phyloP scores from a whole-genome alignment of 1,140 invertebrate genomes.

The Teleogryllus occipitalis region DNA sequence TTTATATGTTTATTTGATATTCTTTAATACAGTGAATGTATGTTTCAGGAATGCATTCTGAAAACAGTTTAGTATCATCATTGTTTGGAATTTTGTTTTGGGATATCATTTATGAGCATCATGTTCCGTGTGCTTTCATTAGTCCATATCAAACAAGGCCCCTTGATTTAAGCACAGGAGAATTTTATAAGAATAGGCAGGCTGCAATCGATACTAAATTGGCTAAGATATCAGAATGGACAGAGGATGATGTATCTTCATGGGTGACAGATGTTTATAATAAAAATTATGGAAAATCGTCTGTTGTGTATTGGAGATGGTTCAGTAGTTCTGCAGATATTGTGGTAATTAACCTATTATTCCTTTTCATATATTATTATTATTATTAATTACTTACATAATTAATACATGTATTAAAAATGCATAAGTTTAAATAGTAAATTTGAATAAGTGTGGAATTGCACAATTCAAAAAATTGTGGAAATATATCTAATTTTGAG shows the following conservation, averaged over 20 bases:
- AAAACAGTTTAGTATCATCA: slow-evolving; percentile 2
- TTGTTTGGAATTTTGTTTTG: slow-evolving; percentile 19
- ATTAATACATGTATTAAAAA: no score
- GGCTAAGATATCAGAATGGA: neutral
- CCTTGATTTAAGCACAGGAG: neutral
- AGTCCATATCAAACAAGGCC: slow-evolving; percentile 9
- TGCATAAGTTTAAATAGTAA: neutral
- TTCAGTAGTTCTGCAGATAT: neutral
- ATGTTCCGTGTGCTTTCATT: neutral
- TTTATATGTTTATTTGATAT: neutral
- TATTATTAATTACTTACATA: no score
- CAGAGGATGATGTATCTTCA: neutral
- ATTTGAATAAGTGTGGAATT: neutral
- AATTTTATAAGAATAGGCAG: slow-evolving; percentile 13
- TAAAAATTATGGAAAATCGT: slow-evolving; percentile 8
- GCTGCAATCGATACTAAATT: slow-evolving; percentile 1
- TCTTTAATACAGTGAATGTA: neutral
- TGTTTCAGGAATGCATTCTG: slow-evolving; percentile 11
- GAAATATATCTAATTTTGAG: no score
- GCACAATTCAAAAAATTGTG: no score
- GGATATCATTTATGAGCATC: slow-evolving; percentile 12
- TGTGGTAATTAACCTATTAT: neutral
- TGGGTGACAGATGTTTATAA: neutral
- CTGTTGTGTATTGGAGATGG: slow-evolving; percentile 13
- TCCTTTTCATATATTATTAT: neutral